Percentiles rank a stretch among this genome's conserved stretches.
phyloP scores from a whole-genome alignment of 2,888 invertebrate genomes.

The Ischnus inquisitorius region DNA sequence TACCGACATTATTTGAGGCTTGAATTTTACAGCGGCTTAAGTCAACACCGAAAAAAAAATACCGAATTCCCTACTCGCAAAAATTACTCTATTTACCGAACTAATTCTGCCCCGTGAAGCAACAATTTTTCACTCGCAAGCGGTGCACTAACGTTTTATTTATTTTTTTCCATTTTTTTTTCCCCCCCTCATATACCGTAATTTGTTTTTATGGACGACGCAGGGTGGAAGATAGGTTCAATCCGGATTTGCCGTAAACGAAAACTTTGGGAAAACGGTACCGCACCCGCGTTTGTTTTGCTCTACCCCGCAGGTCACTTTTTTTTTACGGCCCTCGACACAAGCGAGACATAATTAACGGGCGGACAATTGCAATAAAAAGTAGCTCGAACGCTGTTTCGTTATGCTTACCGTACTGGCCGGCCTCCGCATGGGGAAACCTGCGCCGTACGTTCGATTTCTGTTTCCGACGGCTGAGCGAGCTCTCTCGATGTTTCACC shows the following conservation, averaged over 20 bases:
- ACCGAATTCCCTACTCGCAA: neutral
- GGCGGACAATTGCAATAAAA: slow-evolving; percentile 49
- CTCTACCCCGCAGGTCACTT: slow-evolving; percentile 54
- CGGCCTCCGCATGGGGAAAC: slow-evolving; percentile 28
- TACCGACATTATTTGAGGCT: slow-evolving; percentile 46
- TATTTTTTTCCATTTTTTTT: slow-evolving; percentile 42
- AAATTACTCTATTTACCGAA: slow-evolving; percentile 31
- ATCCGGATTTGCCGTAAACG: slow-evolving; percentile 49
- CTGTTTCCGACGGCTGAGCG: slow-evolving; percentile 25
- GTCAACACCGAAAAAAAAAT: neutral
- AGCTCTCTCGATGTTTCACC: neutral
- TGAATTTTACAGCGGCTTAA: slow-evolving; percentile 58
- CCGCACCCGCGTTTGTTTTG: slow-evolving; percentile 18
- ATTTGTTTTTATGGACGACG: slow-evolving; percentile 68
- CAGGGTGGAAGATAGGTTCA: neutral
- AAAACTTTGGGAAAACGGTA: slow-evolving; percentile 43
- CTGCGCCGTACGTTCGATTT: slow-evolving; percentile 27
- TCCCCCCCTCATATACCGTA: slow-evolving; percentile 54
- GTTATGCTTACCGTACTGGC: neutral
- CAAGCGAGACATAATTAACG: slow-evolving; percentile 25
- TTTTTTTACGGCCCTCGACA: slow-evolving; percentile 44
- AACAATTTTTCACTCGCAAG: slow-evolving; percentile 15
- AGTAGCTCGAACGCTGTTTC: slow-evolving; percentile 22
- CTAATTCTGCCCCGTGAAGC: neutral
- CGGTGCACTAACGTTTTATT: slow-evolving; percentile 1